Evolutionary conservation across 2,797 vertebrate genomes (phyloP), one percentile per base, ranked within the genome.

Genomic region (Sarcoramphus papa): DNA sequence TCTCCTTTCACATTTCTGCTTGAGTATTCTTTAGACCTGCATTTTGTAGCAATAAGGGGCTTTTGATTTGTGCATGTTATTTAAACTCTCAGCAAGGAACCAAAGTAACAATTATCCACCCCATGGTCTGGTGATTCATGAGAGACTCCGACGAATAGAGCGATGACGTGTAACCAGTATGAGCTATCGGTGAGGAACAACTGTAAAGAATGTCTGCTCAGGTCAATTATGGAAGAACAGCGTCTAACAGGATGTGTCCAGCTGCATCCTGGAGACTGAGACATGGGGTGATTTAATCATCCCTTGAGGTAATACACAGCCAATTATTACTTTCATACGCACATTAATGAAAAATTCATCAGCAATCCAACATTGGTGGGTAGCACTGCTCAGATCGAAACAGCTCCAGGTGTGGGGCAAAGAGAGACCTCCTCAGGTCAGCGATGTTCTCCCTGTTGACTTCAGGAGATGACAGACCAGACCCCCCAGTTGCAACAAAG

Each of bases 11-110:
- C 6, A 0, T 67, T 73, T 37, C 51, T 22, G 14, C 27, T 20
- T 41, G 24, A 79, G 23, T 14, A 18, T 56, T 80, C 8, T 8
- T 57, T 57, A 56, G 51, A 69, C 28, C 72, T 51, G 40, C 3
- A 2, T 69, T 88, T 67, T 67, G 25, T 47, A 76, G 76, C 59
- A 87, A 56, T 43, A n/a, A 68, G 20, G 41, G 23, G 3, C 2
- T 67, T 83, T 56, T n/a, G 53, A 60, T 92, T 88, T 79, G 65
- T 48, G 40, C 10, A 2, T 40, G 25, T 51, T 92, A 72, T 94
- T 89, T 88, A 78, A 82, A 40, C 48, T 83, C 82, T 82, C 90
- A 75, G 72, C 82, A 92, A 31, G 73, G 31, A 74, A 48, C 33
- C 40, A 31, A 92, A 78, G 60, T 30, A 91, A 57, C 65, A 78